phyloP scores from a whole-genome alignment of 2,888 invertebrate genomes.

The Drosophila subsilvestris region DNA sequence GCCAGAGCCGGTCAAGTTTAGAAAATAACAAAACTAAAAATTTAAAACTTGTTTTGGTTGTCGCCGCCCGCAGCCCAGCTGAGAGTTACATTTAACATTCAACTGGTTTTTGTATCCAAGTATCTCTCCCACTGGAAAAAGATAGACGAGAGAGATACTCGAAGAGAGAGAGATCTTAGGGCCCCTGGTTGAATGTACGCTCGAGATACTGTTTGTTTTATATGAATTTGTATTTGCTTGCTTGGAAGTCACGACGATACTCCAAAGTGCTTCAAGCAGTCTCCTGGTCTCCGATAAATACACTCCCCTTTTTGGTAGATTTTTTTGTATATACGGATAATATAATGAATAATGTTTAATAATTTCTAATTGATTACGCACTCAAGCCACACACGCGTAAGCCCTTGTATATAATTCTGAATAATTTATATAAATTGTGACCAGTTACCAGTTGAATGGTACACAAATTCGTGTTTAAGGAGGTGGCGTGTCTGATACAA shows the following conservation, averaged over 20 bases:
- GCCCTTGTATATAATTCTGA: conserved; percentile 2
- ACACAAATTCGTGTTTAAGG: conserved; percentile 1
- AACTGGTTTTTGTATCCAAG: conserved; percentile 58
- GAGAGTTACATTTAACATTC: conserved; percentile 35
- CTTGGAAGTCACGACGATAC: conserved; percentile 39
- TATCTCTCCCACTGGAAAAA: conserved; percentile 12
- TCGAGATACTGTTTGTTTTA: conserved; percentile 19
- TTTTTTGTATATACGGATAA: neutral
- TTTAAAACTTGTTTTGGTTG: conserved; percentile 56
- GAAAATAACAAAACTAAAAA: conserved; percentile 13
- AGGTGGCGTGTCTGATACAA: conserved; percentile 19
- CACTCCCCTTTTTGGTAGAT: neutral
- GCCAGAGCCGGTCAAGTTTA: conserved; percentile 28
- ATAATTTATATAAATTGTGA: conserved; percentile 10
- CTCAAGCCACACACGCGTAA: neutral
- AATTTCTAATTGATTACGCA: conserved; percentile 23
- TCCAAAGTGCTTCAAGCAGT: neutral
- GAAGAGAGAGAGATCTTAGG: conserved; percentile 28
- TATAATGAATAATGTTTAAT: conserved; percentile 10
- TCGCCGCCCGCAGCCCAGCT: conserved; percentile 38
- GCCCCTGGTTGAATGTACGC: conserved; percentile 63
- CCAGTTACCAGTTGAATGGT: neutral
- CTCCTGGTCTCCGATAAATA: neutral
- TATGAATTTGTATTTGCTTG: conserved; percentile 27
- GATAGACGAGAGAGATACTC: neutral